phyloP scores from a whole-genome alignment of 2,113 vertebrate species.

The Lycaon pictus region DNA sequence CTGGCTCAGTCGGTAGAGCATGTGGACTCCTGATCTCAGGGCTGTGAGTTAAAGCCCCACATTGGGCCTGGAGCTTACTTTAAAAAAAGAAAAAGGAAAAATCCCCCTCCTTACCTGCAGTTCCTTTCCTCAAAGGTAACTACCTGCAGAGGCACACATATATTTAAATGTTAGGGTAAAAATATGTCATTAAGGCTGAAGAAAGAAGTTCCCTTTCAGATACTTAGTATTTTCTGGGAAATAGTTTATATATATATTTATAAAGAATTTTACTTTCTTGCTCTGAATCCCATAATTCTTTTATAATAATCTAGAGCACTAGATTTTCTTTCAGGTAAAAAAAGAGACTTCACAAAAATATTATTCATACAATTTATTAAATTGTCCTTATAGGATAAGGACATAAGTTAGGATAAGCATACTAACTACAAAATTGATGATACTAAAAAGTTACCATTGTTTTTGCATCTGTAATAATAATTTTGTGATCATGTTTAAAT shows the following conservation, averaged over 20 bases:
- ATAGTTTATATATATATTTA: neutral
- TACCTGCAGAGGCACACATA: neutral
- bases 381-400: neutral
- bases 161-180: neutral
- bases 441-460: neutral
- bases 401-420: too few relatives aligned
- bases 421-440: neutral
- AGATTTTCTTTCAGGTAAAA: slow-evolving; percentile 18
- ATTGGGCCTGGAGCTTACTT: neutral
- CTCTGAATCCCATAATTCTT: neutral
- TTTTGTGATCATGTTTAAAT: neutral
- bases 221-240: neutral
- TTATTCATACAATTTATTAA: neutral
- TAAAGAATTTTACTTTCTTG: neutral
- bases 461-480: neutral
- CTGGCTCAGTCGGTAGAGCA: neutral
- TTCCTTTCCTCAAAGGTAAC: neutral
- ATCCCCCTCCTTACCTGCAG: neutral
- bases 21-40: neutral
- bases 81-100: neutral
- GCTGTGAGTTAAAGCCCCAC: neutral
- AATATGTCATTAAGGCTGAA: neutral
- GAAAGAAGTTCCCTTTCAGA: neutral
- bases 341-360: neutral
- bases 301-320: neutral